phyloP scores from a whole-genome alignment of 2,113 vertebrate genomes.

The Mastomys natalensis region DNA sequence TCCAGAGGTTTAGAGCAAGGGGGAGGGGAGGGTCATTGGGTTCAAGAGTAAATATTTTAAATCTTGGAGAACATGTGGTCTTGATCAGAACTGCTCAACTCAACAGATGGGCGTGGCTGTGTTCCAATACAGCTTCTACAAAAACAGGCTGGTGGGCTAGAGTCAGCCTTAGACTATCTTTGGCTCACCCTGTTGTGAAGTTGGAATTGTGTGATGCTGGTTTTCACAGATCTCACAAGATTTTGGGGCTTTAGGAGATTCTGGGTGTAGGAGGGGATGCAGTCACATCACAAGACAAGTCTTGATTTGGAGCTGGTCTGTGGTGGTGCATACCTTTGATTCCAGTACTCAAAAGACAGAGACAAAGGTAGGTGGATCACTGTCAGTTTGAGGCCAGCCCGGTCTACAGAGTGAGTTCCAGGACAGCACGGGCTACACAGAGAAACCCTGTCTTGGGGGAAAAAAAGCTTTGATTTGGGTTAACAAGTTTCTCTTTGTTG shows the following conservation, averaged over 20 bases:
- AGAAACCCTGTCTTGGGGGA: background rate
- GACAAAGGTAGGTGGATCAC: background rate
- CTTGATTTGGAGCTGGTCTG: background rate
- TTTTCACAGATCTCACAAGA: background rate
- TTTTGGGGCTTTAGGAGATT: background rate
- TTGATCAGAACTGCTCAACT: background rate
- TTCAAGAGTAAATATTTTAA: background rate
- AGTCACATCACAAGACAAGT: background rate
- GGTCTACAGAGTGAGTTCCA: background rate
- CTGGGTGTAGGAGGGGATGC: background rate
- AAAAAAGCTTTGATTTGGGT: background rate
- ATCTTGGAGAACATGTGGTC: background rate
- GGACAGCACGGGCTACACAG: background rate
- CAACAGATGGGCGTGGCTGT: background rate
- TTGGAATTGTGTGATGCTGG: background rate
- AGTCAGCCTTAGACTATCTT: background rate
- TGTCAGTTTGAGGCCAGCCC: background rate
- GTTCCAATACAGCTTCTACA: constrained; percentile 3
- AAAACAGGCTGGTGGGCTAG: background rate
- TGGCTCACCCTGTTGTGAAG: background rate
- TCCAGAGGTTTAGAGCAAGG: background rate
- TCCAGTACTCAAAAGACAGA: background rate
- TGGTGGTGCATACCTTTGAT: background rate
- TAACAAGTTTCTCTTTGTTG: background rate
- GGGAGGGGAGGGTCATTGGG: background rate